Evolutionary conservation across 2,113 vertebrate genomes (phyloP), one percentile per base, ranked within the genome.

Genomic region (Callorhinus ursinus): DNA sequence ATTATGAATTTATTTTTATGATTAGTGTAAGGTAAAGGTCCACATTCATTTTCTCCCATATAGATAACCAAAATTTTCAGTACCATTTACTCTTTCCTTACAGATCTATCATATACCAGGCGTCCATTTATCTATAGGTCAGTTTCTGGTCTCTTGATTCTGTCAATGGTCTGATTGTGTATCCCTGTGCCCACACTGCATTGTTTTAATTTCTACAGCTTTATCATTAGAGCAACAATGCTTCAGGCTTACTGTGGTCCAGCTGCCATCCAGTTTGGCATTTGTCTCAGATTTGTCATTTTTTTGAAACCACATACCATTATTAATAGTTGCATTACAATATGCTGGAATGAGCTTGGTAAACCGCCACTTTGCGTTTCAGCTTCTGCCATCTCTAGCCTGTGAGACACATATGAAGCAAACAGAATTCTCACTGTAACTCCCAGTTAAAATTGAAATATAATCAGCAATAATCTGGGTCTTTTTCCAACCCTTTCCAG

Each of bases 1-100:
- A 86, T 72, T 89, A 53, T 95, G 51, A 89, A 84, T 26, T 33
- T 63, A 81, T 55, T 67, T 81, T 93, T 80, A 86, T 84, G 22
- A 88, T 15, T 83, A 57, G 33, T 31, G 2, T 83, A 24, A 83
- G 24, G 49, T 57, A 59, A 88, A 53, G 31, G 57, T 74, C 21
- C 21, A 67, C 11, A 14, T 89, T 61, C n/a, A 84, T 93, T 90
- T 93, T 79, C 71, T 85, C 22, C n/a, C 16, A 5, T 26, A 33
- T 28, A 63, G n/a, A 71, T 71, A 80, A 79, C 4, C 8, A 71
- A 84, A 65, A 57, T 9, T 74, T 55, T 49, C 36, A 53, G 14
- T 22, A 61, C 1, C 5, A 87, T 65, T 51, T 92, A 49, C 8
- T 92, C 69, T 85, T 79, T 85, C 59, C 21, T 21, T n/a, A 69